Evolutionary conservation across 2,113 vertebrate species (phyloP), one percentile per base, ranked within the genome.

Genomic region (Archocentrus centrarchus): DNA sequence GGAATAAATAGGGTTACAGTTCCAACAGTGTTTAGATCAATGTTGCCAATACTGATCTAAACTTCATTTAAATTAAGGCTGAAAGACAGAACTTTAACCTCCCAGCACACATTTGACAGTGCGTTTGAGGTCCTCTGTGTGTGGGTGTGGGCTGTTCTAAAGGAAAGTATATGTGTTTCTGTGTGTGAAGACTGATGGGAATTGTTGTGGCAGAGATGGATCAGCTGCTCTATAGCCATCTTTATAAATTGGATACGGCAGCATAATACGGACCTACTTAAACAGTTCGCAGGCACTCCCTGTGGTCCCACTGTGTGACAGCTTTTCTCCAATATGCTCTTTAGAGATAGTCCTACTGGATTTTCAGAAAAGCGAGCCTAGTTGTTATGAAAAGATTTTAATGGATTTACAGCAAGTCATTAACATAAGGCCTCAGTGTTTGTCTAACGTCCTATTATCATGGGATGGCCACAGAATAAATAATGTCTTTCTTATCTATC

Each of bases 371-470:
- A 84, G 76, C 57, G 59, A 73, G 62, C 73, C 59, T 63, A 78
- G 81, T 88, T 85, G 75, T 89, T 90, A 64, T 80, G 80, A 85
- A 86, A 79, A 88, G 83, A 91, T 90, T 92, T 86, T 80, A 90
- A 91, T 91, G 78, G 87, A 81, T 91, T 91, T 89, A 84, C 83
- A 86, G 81, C 79, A 86, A 90, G 79, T 88, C 79, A 88, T 92
- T 92, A 90, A 89, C 81, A 82, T 88, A 79, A 80, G 60, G 64
- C 77, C 7, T 61, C 78, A 61, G 62, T 77, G 86, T 84, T 87
- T 87, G 88, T 89, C 53, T 81, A 77, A 86, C 85, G 84, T 88
- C 73, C 68, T 70, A 82, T 84, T 89, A 85, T 88, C 84, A 86
- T 66, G 83, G 81, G 81, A 91, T 86, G 85, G 86, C 85, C 83